Conservation (phyloP, 2,797 vertebrate species). For the Sebastes minor region DNA sequence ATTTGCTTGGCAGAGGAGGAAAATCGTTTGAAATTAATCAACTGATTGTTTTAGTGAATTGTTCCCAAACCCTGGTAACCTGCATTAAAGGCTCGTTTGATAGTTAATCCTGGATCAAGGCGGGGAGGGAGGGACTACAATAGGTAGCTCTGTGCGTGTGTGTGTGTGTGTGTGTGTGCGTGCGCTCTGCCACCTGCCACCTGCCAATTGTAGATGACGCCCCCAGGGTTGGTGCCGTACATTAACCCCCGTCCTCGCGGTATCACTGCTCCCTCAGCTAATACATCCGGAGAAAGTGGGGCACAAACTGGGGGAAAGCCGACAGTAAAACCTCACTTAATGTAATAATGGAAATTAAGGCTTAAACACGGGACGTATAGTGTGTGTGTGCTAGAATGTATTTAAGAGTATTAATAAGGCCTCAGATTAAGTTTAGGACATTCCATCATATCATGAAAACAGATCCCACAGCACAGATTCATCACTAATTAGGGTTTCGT, state of each 20-base stretch:
- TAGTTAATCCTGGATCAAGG: constrained; percentile 86
- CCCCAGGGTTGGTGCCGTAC: constrained; percentile 3
- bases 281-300: constrained; percentile 57
- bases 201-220: constrained; percentile 67
- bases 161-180: neutral
- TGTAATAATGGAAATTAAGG: constrained; percentile 60
- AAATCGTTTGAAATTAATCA: constrained; percentile 87
- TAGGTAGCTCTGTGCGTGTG: constrained; percentile 61
- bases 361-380: constrained; percentile 41
- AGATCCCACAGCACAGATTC: neutral
- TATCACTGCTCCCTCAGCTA: constrained; percentile 38
- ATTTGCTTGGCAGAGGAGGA: constrained; percentile 74
- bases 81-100: constrained; percentile 78
- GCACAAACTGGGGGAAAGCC: constrained; percentile 43
- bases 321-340: constrained; percentile 37
- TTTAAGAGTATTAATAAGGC: constrained; percentile 54
- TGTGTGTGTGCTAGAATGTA: constrained; percentile 49
- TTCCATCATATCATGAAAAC: constrained; percentile 53
- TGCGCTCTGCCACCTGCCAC: constrained; percentile 70
- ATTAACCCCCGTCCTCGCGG: constrained; percentile 20
- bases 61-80: constrained; percentile 80
- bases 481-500: neutral
- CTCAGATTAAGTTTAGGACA: constrained; percentile 25
- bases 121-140: constrained; percentile 59
- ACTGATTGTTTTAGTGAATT: constrained; percentile 84